These are phyloP conservation scores for Gasterosteus aculeatus DNA, from an alignment of 2,113 vertebrate species.

Conservation along the genomic window DNA sequence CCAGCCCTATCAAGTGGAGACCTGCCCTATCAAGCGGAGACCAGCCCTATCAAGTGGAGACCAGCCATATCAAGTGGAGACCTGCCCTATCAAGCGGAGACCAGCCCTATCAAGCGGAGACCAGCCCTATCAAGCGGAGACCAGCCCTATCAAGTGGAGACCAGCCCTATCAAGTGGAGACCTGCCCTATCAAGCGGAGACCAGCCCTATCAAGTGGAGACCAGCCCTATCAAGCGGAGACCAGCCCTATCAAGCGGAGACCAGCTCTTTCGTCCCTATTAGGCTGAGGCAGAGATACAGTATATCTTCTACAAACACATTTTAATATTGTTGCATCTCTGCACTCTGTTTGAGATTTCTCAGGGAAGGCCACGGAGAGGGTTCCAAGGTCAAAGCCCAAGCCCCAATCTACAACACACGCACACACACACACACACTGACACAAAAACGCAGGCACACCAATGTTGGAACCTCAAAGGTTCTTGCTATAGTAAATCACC, in stretches of 20 bases:
- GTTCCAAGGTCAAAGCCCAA: slow-evolving; percentile 23
- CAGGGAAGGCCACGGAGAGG: not conserved
- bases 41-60: too few relatives aligned
- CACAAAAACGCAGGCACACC: not conserved
- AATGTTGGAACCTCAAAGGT: not conserved
- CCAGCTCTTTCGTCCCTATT: not conserved
- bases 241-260: not conserved
- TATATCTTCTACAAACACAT: not conserved
- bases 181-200: too few relatives aligned
- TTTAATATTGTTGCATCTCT: not conserved
- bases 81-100: too few relatives aligned
- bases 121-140: not conserved
- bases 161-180: not conserved
- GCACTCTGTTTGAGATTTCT: not conserved
- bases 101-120: too few relatives aligned
- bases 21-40: too few relatives aligned
- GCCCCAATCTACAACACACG: slow-evolving; percentile 3
- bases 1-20: not conserved
- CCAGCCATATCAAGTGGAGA: not conserved
- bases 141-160: too few relatives aligned
- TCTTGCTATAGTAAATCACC: not conserved
- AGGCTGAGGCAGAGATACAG: not conserved
- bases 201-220: too few relatives aligned
- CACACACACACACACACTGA: not conserved
- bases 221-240: not conserved